Evolutionary conservation across 2,888 invertebrate genomes (phyloP), one percentile per base, ranked within the genome.

Genomic region (Philonicus albiceps): DNA sequence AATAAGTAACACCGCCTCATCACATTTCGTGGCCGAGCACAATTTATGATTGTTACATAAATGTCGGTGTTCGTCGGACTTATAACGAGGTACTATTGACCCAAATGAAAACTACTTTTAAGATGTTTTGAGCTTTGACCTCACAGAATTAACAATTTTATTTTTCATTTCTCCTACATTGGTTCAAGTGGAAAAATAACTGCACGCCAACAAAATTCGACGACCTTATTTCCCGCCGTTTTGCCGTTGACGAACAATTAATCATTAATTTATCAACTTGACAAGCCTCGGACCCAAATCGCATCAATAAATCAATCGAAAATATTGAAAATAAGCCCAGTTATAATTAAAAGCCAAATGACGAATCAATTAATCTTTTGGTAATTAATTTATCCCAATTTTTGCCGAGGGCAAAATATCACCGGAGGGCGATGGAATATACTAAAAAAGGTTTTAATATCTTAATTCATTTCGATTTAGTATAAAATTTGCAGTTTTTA

Each of bases 251-350:
- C 40, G 76, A 76, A 76, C 40, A 76, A 83, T 83, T 72, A 83
- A 83, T 72, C 72, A 83, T 64, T 37, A 83, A 83, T 83, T 83
- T 83, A 83, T 83, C 83, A 83, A 30, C 8, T 64, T 83, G 83
- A 34, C 34, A 83, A 55, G 55, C 37, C 37, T 64, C 83, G 55
- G 55, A 55, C 30, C 37, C 22, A 83, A 64, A 83, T 83, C 72
- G 49, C 40, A 83, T 83, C 72, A 83, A 83, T 83, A 83, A 83
- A 83, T 83, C 83, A 83, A 34, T 83, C 40, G 31, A 19, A 43
- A 74, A 74, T 74, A 74, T 34, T 16, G 31, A 74, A 74, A 74
- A 74, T 74, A 34, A 74, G 43, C 19, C 31, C 74, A 74, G 37
- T 74, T 37, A 83, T 27, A 72, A 83, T 72, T 83, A 72, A 83